Conservation (phyloP, 2,888 invertebrate species). For the Drosophila quinaria region DNA sequence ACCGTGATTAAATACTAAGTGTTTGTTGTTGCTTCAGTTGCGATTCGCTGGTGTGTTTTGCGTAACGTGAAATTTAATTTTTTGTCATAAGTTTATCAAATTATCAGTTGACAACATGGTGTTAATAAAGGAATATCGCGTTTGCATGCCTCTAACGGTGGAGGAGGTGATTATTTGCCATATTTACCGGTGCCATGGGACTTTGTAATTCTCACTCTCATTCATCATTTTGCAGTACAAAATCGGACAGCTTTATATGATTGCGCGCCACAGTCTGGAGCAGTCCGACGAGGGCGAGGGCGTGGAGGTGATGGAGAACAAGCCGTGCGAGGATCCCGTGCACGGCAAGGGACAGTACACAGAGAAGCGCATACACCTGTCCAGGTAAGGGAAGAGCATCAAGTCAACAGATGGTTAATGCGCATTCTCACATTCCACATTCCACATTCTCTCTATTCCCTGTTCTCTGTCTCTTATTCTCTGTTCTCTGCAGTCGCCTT, state of each 20-base stretch:
- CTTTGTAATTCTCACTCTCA: neutral
- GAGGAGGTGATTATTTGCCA: conserved; percentile 90
- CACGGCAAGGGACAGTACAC: conserved; percentile 95
- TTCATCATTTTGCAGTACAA: conserved; percentile 89
- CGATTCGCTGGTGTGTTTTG: conserved; percentile 50
- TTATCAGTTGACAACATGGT: conserved; percentile 88
- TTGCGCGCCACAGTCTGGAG: conserved; percentile 96
- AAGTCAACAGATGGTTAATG: conserved; percentile 24
- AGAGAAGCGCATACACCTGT: conserved; percentile 95
- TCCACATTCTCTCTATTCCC: neutral
- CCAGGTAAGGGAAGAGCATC: conserved; percentile 88
- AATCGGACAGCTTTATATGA: conserved; percentile 97
- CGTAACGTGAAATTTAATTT: conserved; percentile 61
- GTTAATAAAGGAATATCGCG: conserved; percentile 94
- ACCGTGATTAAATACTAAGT: too few species aligned
- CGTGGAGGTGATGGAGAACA: conserved; percentile 95
- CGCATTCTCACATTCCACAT: neutral
- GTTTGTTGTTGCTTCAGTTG: conserved; percentile 52
- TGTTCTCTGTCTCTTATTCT: neutral
- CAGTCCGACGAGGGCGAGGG: conserved; percentile 96
- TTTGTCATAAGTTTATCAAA: conserved; percentile 13
- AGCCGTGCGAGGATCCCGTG: conserved; percentile 91
- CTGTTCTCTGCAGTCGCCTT: conserved; percentile 88
- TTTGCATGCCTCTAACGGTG: conserved; percentile 96
- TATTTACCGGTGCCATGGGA: neutral